Evolutionary conservation across 1,140 invertebrate species (phyloP), one percentile per base, ranked within the genome.

Genomic region (Trichonephila clavipes): DNA sequence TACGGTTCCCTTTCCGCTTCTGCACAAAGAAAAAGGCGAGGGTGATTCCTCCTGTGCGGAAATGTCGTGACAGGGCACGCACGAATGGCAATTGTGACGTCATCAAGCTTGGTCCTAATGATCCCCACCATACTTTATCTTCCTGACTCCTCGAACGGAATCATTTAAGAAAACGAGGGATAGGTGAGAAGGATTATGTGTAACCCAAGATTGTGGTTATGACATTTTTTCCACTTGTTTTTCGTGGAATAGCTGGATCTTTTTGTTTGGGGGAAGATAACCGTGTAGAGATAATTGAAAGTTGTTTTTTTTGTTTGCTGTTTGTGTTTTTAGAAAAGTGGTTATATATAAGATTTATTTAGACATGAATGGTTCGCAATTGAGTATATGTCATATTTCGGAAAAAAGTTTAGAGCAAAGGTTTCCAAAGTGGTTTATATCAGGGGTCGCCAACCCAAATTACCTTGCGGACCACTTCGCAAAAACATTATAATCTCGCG

Each of bases 1-100:
- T 88, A 66, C 62, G 34, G 34, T 44, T 88, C 62, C 86, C 82
- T 66, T 88, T 85, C 24, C 82, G 82, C 44, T 83, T 51, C 81
- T 83, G 81, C 40, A 83, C 12, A 21, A 58, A 69, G 19, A 16
- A 69, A 21, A 58, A 62, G 40, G 24, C 16, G 62, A 24, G 44
- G 51, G 28, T 59, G 58, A 90, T 58, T 62, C 69, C 72, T 81
- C 72, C 24, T 90, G 40, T 81, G n/a, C 69, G 72, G 88, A 82
- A 77, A 72, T 90, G 51, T 82, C 88, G 69, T 90, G 88, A 90
- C 69, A 61, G 51, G 69, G 59, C 88, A 81, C 72, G 88, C 88
- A 90, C 88, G 88, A 85, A 90, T 72, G 58, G 24, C 88, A 69
- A 90, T 81, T 90, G 88, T 90, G 88, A 90, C 88, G 88, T 90